Evolutionary conservation across 2,888 invertebrate genomes (phyloP), one percentile per base, ranked within the genome.

Genomic region (Spicauda simplicius): DNA sequence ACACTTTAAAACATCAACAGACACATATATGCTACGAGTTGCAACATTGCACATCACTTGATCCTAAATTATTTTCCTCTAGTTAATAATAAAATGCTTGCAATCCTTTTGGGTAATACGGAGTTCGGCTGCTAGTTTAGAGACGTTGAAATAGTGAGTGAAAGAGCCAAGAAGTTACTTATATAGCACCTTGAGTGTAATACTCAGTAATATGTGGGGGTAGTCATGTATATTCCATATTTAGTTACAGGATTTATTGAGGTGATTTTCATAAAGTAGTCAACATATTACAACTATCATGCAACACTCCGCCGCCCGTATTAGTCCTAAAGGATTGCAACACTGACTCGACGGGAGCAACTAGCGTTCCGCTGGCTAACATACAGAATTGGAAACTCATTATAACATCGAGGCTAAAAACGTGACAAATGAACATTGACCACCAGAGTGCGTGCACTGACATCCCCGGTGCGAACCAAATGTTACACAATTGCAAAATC

Each of bases 391-490:
- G n/a, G 59, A 60, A 16, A 61, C 37, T 37, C 53, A 41, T n/a
- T 62, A 12, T 55, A 63, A 61, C 37, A 61, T 58, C 53, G 52
- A 61, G 58, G 18, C 54, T 25, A 53, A 58, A 55, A 55, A 55
- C 41, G 63, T 57, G 61, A 68, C 53, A 68, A 57, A 63, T 54
- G 30, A 59, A 63, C 30, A 52, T 54, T 45, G 50, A 19, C 50
- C 59, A 18, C 2, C 48, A 19, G 56, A 69, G 30, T 30, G 56
- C 59, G 59, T 12, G 52, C n/a, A 16, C 18, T 12, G 20, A 18
- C 20, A n/a, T 18, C 41, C 20, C 20, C 33, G 41, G 58, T 58
- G 58, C 58, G 8, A 58, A 58, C 41, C n/a, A 45, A 58, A 20
- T 20, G n/a, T 19, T 12, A 45, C 58, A 58, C 45, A n/a, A n/a